A percentile compares a stretch with the other conserved stretches of the same genome.
Conservation (phyloP, 1,140 invertebrate species). For the Cheumatopsyche charites region DNA sequence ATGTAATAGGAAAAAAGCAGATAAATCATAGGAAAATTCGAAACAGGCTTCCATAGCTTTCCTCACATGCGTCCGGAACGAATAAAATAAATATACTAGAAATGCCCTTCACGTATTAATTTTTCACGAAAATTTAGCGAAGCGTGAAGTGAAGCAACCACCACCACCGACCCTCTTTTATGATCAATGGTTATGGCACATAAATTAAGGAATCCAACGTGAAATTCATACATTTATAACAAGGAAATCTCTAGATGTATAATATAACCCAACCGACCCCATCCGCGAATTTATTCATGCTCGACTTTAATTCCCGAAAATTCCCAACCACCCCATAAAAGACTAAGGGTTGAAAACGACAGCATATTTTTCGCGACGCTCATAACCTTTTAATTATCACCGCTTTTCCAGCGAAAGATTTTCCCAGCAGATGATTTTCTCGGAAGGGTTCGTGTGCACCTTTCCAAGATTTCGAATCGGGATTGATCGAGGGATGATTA, state of each 20-base stretch:
- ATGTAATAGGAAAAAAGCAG: background rate
- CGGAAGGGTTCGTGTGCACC: slow-evolving; percentile 41
- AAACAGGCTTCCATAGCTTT: background rate
- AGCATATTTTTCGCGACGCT: slow-evolving; percentile 46
- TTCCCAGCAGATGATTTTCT: slow-evolving; percentile 31
- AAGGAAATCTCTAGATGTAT: slow-evolving; percentile 46
- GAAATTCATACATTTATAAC: slow-evolving; percentile 48
- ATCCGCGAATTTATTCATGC: slow-evolving; percentile 44
- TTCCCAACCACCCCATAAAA: background rate
- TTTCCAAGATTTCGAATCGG: too few relatives aligned
- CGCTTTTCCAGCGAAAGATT: slow-evolving; percentile 26
- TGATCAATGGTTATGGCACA: slow-evolving; percentile 49
- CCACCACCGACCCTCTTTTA: slow-evolving; percentile 38
- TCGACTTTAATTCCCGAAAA: slow-evolving; percentile 40
- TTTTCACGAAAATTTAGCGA: slow-evolving; percentile 45
- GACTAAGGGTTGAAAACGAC: slow-evolving; percentile 2
- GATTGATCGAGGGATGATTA: slow-evolving; percentile 42
- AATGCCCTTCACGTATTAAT: slow-evolving; percentile 47
- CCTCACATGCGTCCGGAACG: slow-evolving; percentile 40
- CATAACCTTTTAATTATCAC: slow-evolving; percentile 49
- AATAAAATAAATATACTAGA: slow-evolving; percentile 47
- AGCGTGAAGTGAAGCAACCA: slow-evolving; percentile 45
- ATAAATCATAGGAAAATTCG: slow-evolving; percentile 13
- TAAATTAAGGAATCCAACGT: slow-evolving; percentile 48
- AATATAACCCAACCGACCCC: slow-evolving; percentile 14